phyloP scores from a whole-genome alignment of 2,888 invertebrate genomes.

The Clanis bilineata region DNA sequence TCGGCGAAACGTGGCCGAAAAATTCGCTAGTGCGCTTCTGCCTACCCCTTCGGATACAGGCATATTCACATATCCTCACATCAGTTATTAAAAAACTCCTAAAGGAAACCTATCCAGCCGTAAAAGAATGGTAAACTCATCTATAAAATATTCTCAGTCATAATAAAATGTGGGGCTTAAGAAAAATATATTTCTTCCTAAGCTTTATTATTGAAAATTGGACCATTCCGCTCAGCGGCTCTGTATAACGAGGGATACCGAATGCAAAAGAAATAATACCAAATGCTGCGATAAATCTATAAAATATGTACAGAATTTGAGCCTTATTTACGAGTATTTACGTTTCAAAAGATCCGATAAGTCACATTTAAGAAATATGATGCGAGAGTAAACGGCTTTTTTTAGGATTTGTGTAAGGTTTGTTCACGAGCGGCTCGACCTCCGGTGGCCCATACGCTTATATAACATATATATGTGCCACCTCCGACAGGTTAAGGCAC shows the following conservation, averaged over 20 bases:
- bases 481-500: too few species aligned
- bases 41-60: too few species aligned
- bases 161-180: slow-evolving; percentile 21
- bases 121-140: background rate
- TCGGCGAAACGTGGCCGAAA: too few species aligned
- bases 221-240: slow-evolving; percentile 29
- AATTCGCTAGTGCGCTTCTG: too few species aligned
- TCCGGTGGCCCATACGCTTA: too few species aligned
- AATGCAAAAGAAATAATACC: slow-evolving; percentile 28
- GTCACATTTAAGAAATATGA: background rate
- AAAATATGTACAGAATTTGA: background rate
- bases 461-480: too few species aligned
- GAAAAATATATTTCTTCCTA: slow-evolving; percentile 23
- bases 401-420: background rate
- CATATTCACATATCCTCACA: too few species aligned
- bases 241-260: slow-evolving; percentile 33
- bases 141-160: slow-evolving; percentile 14
- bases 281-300: slow-evolving; percentile 23
- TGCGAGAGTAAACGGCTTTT: background rate
- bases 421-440: too few species aligned
- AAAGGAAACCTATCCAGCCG: background rate
- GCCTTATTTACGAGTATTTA: slow-evolving; percentile 8
- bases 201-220: slow-evolving; percentile 27
- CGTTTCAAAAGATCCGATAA: background rate
- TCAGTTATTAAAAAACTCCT: background rate